These are phyloP conservation scores for Hycleus phaleratus DNA, from an alignment of 1,140 invertebrate species.

Conservation along the genomic window DNA sequence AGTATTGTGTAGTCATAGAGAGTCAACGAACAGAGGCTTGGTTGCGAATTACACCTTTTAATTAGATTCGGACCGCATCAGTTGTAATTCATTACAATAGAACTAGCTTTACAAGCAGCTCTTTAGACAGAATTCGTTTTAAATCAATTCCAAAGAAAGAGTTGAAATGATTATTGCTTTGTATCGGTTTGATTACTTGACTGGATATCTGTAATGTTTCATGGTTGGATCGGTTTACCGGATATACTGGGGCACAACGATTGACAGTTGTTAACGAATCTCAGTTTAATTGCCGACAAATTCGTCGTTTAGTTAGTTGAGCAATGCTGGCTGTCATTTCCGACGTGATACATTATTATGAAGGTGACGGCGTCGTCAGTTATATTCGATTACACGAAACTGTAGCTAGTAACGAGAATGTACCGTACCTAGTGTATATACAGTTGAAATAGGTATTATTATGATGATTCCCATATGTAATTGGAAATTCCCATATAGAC, in stretches of 20 bases:
- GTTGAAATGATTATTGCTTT: not conserved
- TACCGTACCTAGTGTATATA: conserved; percentile 2
- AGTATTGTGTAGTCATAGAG: not conserved
- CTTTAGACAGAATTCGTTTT: too few relatives aligned
- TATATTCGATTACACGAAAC: conserved; percentile 2
- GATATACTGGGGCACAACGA: not conserved
- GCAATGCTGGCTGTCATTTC: conserved; percentile 18
- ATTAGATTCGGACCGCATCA: not conserved
- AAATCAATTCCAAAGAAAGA: not conserved
- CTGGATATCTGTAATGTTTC: not conserved
- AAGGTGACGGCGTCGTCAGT: not conserved
- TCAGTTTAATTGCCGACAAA: conserved; percentile 20
- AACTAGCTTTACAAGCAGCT: too few relatives aligned
- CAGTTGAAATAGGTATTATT: not conserved
- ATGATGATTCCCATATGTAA: not conserved
- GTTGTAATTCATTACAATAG: conserved; percentile 1
- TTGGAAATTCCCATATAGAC: conserved; percentile 3
- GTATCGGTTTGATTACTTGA: too few relatives aligned
- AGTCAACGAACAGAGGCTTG: not conserved
- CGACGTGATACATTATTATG: conserved; percentile 18
- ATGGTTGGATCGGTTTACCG: not conserved
- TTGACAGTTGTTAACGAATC: conserved; percentile 19
- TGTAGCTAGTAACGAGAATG: too few relatives aligned
- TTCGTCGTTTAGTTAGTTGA: conserved; percentile 20
- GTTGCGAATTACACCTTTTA: conserved; percentile 3